Evolutionary conservation across 2,797 vertebrate species (phyloP).

Genomic region (Natrix natrix): DNA sequence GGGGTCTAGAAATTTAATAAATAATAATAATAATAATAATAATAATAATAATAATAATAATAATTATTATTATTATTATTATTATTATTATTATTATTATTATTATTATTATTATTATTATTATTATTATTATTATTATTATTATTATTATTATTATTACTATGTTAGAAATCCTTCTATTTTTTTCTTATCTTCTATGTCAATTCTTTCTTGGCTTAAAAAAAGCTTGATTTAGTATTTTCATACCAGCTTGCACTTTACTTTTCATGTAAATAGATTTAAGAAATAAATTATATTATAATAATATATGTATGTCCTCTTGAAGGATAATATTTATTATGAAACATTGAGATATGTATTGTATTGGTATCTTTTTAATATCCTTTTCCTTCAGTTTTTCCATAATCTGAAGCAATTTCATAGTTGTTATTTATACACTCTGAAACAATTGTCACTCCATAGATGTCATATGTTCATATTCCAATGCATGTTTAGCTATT

Average conservation of each 20-base stretch:
- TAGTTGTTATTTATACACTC: background rate
- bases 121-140: too few relatives aligned
- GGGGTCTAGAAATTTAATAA: too few relatives aligned
- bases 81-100: too few relatives aligned
- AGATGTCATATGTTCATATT: background rate
- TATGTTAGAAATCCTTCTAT: background rate
- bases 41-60: too few relatives aligned
- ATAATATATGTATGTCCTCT: background rate
- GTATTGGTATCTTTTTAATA: background rate
- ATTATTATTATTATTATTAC: too few relatives aligned
- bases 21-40: too few relatives aligned
- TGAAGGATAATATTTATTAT: background rate
- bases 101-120: too few relatives aligned
- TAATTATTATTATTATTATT: too few relatives aligned
- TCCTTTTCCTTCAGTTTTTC: background rate
- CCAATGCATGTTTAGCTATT: background rate
- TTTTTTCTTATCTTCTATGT: background rate
- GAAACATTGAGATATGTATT: background rate
- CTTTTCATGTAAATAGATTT: background rate
- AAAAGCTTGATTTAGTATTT: background rate
- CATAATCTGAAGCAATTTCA: background rate
- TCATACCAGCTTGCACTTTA: background rate
- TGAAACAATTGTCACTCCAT: background rate
- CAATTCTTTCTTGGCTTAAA: background rate
- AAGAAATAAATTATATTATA: background rate